A percentile compares a stretch with the other conserved stretches of the same genome.
Evolutionary conservation across 2,113 vertebrate species (phyloP).

Genomic region (Rhadina sibilatrix): DNA sequence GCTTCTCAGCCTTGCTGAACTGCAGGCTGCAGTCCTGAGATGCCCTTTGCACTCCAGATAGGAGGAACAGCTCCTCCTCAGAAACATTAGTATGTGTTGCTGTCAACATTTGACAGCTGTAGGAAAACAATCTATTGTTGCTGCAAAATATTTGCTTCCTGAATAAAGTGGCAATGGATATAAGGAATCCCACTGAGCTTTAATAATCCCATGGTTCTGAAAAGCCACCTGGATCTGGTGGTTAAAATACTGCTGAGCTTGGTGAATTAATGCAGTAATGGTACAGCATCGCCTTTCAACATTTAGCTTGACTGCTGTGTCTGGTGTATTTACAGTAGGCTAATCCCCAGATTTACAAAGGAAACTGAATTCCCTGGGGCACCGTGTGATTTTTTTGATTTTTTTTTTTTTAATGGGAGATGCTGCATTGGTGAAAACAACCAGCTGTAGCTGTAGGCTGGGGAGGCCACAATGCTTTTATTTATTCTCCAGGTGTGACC

Average conservation of each 20-base stretch:
- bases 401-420: background rate
- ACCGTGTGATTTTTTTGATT: too few relatives aligned
- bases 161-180: background rate
- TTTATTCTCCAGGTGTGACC: background rate
- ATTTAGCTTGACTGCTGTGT: background rate
- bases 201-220: background rate
- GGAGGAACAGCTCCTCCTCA: background rate
- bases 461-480: background rate
- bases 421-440: background rate
- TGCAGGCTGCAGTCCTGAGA: background rate
- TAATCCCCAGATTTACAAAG: background rate
- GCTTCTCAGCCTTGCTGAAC: background rate
- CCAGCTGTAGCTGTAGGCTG: background rate
- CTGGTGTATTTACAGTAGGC: background rate
- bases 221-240: slow-evolving; percentile 3
- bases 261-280: background rate
- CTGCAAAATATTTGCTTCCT: background rate
- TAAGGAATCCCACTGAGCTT: background rate
- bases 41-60: background rate
- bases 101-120: background rate
- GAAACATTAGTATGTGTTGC: background rate
- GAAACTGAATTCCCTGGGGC: background rate
- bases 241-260: slow-evolving; percentile 14
- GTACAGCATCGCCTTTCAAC: background rate
- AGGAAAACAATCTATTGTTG: background rate